Evolutionary conservation across 2,797 vertebrate genomes (phyloP), one percentile per base, ranked within the genome.

Genomic region (Protosalanx chinensis): DNA sequence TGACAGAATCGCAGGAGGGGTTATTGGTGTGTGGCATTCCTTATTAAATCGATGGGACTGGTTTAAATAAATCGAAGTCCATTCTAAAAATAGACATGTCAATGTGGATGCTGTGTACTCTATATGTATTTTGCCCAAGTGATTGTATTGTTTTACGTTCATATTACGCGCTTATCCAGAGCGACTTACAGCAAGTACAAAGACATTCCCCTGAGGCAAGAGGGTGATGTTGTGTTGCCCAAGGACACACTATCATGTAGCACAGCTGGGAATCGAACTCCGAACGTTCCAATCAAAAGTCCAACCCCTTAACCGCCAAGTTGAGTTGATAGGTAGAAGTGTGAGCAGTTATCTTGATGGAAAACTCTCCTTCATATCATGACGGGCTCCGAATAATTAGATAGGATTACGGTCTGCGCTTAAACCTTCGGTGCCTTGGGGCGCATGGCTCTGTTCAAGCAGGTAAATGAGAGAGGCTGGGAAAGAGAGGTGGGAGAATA

Each of bases 41-140:
- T 3, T n/a, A 16, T n/a, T 18, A n/a, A 53, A 53, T 16, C 15
- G 13, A 53, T 33, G 67, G 56, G 18, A 29, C 58, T 4, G 59
- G 68, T 77, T 76, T 77, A 81, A 77, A 82, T 76, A 51, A 59
- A 71, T 69, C 66, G 68, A 70, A 75, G 65, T 73, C 66, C 59
- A 49, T 56, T 85, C 67, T 77, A 65, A 68, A 72, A 5, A 33
- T 29, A 35, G 33, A 30, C 29, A 58, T 51, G 59, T 29, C 13
- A 29, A 18, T 12, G 20, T 59, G 57, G 5, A 18, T 10, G 27
- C 3, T 68, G 66, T 67, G 64, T n/a, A n/a, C n/a, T n/a, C n/a
- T n/a, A n/a, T 67, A 23, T 53, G 65, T 56, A 49, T 67, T 37
- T 32, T 49, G 20, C 46, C 7, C 46, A 33, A 33, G 65, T 67